These are phyloP conservation scores for Notarius lentiginosus DNA, from an alignment of 2,113 vertebrate genomes.

Conservation along the genomic window DNA sequence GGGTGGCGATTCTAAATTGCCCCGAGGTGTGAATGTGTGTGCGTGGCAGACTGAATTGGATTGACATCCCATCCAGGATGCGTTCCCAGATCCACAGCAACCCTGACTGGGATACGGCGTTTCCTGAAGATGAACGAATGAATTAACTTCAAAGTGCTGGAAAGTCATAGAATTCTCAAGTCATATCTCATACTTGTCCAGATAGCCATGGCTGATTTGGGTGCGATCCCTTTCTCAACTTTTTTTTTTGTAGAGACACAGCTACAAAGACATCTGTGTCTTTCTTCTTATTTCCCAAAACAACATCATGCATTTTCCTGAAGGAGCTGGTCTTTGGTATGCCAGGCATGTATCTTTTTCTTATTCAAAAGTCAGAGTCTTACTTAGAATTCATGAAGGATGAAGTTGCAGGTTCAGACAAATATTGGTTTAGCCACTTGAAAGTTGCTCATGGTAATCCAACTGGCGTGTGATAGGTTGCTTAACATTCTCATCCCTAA, in stretches of 20 bases:
- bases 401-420: constrained; percentile 57
- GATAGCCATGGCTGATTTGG: neutral
- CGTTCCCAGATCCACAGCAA: neutral
- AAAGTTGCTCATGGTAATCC: constrained; percentile 78
- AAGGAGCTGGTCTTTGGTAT: constrained; percentile 7
- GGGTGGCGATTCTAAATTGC: neutral
- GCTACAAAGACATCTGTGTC: neutral
- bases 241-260: neutral
- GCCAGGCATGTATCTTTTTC: neutral
- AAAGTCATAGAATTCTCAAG: neutral
- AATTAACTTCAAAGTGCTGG: neutral
- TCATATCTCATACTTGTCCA: neutral
- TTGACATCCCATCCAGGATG: neutral
- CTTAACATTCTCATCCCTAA: constrained; percentile 72
- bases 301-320: constrained; percentile 18
- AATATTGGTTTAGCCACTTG: constrained; percentile 77
- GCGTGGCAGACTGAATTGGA: neutral
- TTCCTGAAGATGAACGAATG: neutral
- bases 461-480: constrained; percentile 68
- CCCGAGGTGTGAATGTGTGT: neutral
- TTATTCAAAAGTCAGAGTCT: constrained; percentile 32
- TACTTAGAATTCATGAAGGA: constrained; percentile 62
- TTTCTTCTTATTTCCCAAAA: constrained; percentile 25
- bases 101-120: neutral
- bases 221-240: neutral